phyloP scores from a whole-genome alignment of 2,888 invertebrate species.

The Drosophila multiciliata region DNA sequence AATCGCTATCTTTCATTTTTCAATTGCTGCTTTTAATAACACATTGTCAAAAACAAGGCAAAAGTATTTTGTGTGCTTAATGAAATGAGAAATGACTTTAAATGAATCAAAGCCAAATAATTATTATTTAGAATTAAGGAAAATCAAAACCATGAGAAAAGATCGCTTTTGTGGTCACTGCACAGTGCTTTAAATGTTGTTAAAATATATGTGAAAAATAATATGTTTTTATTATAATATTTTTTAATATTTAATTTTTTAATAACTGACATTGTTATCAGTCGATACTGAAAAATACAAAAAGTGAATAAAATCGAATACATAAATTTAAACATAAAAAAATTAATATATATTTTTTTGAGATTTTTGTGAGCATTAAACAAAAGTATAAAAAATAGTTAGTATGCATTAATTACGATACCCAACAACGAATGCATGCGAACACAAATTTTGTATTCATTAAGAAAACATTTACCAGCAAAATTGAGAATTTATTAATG shows the following conservation, averaged over 20 bases:
- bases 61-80: constrained; percentile 47
- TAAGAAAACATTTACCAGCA: neutral
- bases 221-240: neutral
- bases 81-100: constrained; percentile 66
- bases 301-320: neutral
- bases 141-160: constrained; percentile 20
- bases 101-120: constrained; percentile 31
- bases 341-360: too few relatives aligned
- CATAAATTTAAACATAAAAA: neutral
- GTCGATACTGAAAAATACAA: neutral
- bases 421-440: neutral
- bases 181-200: constrained; percentile 30
- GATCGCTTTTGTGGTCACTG: constrained; percentile 11
- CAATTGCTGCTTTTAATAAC: neutral
- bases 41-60: constrained; percentile 23
- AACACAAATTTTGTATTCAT: neutral
- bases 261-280: neutral
- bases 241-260: too few relatives aligned
- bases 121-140: constrained; percentile 20
- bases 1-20: neutral
- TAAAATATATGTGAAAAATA: neutral
- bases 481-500: neutral
- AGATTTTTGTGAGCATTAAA: neutral
- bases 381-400: neutral
- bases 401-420: neutral